A percentile compares a stretch with the other conserved stretches of the same genome.
Conservation (phyloP, 2,113 vertebrate genomes). For the Silurus asotus region DNA sequence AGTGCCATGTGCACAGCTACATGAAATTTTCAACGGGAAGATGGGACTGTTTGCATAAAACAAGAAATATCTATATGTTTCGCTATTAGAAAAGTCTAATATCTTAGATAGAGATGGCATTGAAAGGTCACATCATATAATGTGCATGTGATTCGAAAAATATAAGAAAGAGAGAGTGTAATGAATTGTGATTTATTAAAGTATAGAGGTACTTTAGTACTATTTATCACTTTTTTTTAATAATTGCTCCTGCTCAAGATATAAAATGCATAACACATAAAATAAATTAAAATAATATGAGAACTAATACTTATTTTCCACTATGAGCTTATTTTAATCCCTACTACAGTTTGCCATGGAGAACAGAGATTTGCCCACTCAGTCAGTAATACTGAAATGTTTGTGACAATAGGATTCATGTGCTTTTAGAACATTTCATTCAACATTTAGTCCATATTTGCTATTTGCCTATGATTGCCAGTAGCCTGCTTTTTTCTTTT, state of each 20-base stretch:
- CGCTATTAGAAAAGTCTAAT: not conserved
- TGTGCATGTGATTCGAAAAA: not conserved
- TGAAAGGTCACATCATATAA: not conserved
- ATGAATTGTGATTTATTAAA: not conserved
- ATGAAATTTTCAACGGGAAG: not conserved
- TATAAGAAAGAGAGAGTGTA: not conserved
- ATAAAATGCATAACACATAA: not conserved
- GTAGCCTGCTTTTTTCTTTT: no score
- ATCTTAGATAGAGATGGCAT: not conserved
- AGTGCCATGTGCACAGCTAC: not conserved
- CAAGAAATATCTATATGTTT: not conserved
- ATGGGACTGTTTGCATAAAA: not conserved
- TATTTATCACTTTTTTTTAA: not conserved
- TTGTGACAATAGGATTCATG: no score
- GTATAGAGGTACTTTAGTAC: no score
- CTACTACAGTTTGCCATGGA: not conserved
- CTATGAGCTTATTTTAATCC: not conserved
- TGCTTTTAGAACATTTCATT: no score
- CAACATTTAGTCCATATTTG: no score
- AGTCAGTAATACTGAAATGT: not conserved
- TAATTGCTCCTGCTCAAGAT: not conserved
- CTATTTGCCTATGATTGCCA: no score
- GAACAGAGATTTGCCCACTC: not conserved
- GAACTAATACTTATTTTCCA: not conserved
- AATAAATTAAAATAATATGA: not conserved